These are phyloP conservation scores for Odontothrips loti DNA, from an alignment of 2,888 invertebrate genomes.

Conservation along the genomic window DNA sequence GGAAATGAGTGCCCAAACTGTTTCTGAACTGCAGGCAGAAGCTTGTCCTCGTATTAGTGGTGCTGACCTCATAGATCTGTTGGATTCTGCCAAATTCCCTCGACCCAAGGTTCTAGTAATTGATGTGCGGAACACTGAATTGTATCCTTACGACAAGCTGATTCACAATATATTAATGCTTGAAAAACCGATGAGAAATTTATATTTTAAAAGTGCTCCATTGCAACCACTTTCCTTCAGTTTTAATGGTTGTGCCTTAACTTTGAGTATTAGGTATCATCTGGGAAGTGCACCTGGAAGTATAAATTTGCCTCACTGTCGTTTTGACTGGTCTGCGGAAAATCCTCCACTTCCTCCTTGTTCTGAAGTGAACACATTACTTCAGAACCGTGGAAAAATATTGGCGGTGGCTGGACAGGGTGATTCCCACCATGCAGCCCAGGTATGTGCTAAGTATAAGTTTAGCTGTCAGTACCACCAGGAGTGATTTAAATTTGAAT, in stretches of 20 bases:
- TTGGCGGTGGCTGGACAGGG: conserved; percentile 75
- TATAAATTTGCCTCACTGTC: conserved; percentile 83
- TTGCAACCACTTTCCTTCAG: conserved; percentile 38
- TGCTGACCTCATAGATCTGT: conserved; percentile 72
- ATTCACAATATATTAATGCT: neutral
- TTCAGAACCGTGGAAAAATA: conserved; percentile 60
- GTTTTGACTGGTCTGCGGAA: conserved; percentile 65
- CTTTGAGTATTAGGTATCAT: conserved; percentile 57
- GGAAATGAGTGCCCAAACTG: conserved; percentile 65
- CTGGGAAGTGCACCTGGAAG: conserved; percentile 75
- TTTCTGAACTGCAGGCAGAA: conserved; percentile 67
- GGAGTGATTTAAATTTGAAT: conserved; percentile 33
- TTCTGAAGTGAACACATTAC: conserved; percentile 53
- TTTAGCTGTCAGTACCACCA: conserved; percentile 7
- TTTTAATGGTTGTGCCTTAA: conserved; percentile 32
- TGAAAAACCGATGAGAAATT: no score
- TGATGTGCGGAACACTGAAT: conserved; percentile 63
- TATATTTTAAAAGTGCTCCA: no score
- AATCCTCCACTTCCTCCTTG: conserved; percentile 62
- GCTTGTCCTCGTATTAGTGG: conserved; percentile 79
- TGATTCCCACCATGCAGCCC: conserved; percentile 64
- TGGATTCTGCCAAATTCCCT: conserved; percentile 51
- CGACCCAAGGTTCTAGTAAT: conserved; percentile 57
- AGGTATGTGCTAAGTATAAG: conserved; percentile 43
- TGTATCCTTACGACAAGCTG: conserved; percentile 47